Evolutionary conservation across 2,888 invertebrate species (phyloP).

Genomic region (Fragum fragum): DNA sequence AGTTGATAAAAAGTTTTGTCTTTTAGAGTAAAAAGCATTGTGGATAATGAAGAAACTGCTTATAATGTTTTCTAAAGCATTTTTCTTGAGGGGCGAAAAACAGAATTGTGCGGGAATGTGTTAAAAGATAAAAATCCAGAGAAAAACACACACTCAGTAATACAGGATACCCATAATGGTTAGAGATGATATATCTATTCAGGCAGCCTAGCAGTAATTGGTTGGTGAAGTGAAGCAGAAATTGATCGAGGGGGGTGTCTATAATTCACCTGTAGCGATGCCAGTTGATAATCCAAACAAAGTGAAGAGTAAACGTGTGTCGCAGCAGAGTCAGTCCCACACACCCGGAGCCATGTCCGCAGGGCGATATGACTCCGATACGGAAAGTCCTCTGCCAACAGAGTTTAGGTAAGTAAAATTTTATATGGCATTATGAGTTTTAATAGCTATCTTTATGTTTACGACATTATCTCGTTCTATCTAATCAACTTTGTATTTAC

Average conservation of each 20-base stretch:
- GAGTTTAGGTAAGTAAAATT: constrained; percentile 68
- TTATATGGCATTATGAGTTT: no score
- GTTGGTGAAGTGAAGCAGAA: constrained; percentile 5
- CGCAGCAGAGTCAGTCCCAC: constrained; percentile 58
- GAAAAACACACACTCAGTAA: no score
- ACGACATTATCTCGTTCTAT: no score
- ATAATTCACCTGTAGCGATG: constrained; percentile 33
- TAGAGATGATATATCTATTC: constrained; percentile 22
- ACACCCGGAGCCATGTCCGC: constrained; percentile 65
- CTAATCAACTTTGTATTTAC: no score
- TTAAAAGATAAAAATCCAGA: neutral
- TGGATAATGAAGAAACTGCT: no score
- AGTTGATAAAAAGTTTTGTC: neutral
- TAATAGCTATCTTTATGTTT: no score
- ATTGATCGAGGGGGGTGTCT: constrained; percentile 16
- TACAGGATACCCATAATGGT: neutral
- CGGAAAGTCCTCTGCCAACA: constrained; percentile 69
- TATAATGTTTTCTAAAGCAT: no score
- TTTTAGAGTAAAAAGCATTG: no score
- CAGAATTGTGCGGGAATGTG: no score
- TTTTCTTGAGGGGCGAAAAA: no score
- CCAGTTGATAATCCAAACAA: constrained; percentile 56
- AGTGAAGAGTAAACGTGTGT: constrained; percentile 50
- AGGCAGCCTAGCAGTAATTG: constrained; percentile 18
- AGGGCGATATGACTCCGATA: constrained; percentile 74